These are phyloP conservation scores for Cephonodes hylas DNA, from an alignment of 2,888 invertebrate species.

Conservation along the genomic window DNA sequence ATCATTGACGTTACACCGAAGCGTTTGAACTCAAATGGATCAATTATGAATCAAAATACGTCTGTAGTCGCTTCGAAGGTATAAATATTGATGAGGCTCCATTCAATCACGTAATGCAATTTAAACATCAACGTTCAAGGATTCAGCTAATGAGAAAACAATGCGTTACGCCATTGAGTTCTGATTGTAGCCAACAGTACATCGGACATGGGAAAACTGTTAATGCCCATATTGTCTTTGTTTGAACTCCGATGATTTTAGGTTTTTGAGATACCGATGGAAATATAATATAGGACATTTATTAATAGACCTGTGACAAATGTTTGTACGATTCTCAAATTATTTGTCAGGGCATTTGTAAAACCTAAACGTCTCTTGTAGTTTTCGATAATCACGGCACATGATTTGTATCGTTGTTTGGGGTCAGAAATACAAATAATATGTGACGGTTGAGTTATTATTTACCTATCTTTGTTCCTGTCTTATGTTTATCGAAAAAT, in stretches of 20 bases:
- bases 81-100: constrained; percentile 15
- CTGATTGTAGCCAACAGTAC: neutral
- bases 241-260: neutral
- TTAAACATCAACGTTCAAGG: constrained; percentile 14
- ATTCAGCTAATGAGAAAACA: constrained; percentile 16
- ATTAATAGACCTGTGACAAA: too few relatives aligned
- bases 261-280: too few relatives aligned
- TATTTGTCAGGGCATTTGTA: too few relatives aligned
- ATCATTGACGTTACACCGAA: neutral
- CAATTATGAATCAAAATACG: constrained; percentile 2
- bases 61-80: neutral
- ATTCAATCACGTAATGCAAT: constrained; percentile 13
- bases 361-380: too few relatives aligned
- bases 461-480: too few relatives aligned
- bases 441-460: too few relatives aligned
- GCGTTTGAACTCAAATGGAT: neutral
- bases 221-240: neutral
- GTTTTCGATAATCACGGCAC: too few relatives aligned
- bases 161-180: neutral
- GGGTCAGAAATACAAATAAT: too few relatives aligned
- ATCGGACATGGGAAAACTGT: neutral
- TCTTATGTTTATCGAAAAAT: too few relatives aligned
- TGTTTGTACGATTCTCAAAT: too few relatives aligned
- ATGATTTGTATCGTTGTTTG: too few relatives aligned
- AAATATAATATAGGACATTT: too few relatives aligned